Evolutionary conservation across 2,888 invertebrate species (phyloP).

Genomic region (Heterodera filipjevi): DNA sequence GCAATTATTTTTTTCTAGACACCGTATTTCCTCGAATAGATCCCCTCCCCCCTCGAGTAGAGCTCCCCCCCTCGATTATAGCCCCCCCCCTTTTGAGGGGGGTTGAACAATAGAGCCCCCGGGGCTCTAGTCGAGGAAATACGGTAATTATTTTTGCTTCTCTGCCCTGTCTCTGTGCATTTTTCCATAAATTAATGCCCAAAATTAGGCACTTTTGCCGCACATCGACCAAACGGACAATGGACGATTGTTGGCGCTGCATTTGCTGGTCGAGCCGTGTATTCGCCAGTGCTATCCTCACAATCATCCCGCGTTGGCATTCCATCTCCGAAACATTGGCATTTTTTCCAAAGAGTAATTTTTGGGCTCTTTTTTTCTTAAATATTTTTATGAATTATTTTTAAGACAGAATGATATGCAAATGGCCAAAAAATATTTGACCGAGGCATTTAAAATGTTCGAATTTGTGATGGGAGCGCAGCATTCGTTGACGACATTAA

Average conservation of each 20-base stretch:
- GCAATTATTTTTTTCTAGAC: too few relatives aligned
- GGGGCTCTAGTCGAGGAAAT: too few relatives aligned
- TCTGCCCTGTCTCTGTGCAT: background rate
- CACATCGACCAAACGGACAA: conserved; percentile 41
- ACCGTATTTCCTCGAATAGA: too few relatives aligned
- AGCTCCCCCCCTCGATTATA: too few relatives aligned
- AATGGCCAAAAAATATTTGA: conserved; percentile 9
- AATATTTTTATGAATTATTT: background rate
- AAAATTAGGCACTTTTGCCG: conserved; percentile 38
- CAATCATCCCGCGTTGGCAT: conserved; percentile 60
- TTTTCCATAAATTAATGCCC: background rate
- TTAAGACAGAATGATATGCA: background rate
- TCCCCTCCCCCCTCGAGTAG: too few relatives aligned
- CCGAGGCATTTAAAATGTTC: conserved; percentile 17
- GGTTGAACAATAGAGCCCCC: too few relatives aligned
- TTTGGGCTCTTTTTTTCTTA: background rate
- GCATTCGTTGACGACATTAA: conserved; percentile 25
- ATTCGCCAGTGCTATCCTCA: conserved; percentile 55
- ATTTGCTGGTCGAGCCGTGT: conserved; percentile 51
- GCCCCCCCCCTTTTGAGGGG: too few relatives aligned
- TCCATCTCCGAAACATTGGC: conserved; percentile 54
- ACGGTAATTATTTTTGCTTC: too few relatives aligned
- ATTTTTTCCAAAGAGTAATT: conserved; percentile 38
- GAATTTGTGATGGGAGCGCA: conserved; percentile 25
- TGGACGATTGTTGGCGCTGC: conserved; percentile 46